Percentiles rank a stretch among this genome's conserved stretches.
Evolutionary conservation across 1,140 invertebrate genomes (phyloP).

Genomic region (Ostrea edulis): DNA sequence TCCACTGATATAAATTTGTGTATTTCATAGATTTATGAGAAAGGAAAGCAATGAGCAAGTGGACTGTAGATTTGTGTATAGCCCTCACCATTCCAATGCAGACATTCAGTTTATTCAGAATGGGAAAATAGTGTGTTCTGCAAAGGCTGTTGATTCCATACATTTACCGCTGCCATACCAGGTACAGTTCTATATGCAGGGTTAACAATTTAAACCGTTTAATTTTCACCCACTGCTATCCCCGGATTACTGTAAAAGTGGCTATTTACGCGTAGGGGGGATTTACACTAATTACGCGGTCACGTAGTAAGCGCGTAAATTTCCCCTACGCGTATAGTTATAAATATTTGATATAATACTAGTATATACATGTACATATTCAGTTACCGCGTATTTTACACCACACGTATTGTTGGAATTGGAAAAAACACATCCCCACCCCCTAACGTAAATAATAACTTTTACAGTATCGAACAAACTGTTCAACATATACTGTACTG

Average conservation of each 20-base stretch:
- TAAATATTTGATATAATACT: no score
- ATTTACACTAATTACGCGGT: no score
- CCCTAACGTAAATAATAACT: no score
- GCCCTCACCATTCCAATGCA: not conserved
- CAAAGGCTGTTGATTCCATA: not conserved
- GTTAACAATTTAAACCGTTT: not conserved
- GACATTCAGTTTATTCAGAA: constrained; percentile 14
- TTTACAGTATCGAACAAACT: no score
- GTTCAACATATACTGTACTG: not conserved
- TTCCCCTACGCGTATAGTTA: no score
- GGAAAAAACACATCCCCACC: no score
- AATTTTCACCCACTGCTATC: not conserved
- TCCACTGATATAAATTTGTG: not conserved
- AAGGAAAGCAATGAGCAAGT: not conserved
- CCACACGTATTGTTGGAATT: no score
- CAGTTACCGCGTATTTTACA: no score
- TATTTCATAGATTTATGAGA: not conserved
- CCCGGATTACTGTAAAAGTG: not conserved
- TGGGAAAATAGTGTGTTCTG: not conserved
- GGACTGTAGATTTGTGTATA: constrained; percentile 24
- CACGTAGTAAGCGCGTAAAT: no score
- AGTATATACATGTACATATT: no score
- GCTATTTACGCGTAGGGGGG: no score
- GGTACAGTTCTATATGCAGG: not conserved
- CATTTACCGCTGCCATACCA: not conserved